Base-by-base conservation (phyloP, 2,888 invertebrate species). In the Agriotes lineatus region DNA sequence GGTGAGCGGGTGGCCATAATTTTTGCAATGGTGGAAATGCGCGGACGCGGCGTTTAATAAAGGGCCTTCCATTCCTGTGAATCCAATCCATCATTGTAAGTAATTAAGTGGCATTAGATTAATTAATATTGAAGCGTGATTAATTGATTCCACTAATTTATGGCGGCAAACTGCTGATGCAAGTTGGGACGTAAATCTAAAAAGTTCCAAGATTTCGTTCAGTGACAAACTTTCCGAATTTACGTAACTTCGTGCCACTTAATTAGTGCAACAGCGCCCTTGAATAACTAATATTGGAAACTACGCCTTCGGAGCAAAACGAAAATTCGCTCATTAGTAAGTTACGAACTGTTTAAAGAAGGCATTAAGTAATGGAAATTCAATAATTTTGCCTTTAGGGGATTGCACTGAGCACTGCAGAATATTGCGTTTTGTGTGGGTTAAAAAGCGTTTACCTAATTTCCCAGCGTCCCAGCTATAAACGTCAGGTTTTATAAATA, bases 91-190 rank as follows among this genome's bases (percentile, higher is more conserved):
- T 69, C 69, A 69, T 65, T 65, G 69, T 66, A 66, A 61, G 65
- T 69, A 69, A 69, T 69, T 69, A 69, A 62, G 61, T 62, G 61
- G 57, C 65, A 66, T 65, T 50, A 62, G 65, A 66, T 65, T 69
- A 69, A 69, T 69, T 69, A 69, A 66, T 69, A 69, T 66, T 66
- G 69, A 69, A 66, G 61, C 52, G 39, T 69, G 69, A 69, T 65
- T 69, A 69, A 69, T 69, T 62, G 60, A 64, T 69, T 60, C 33
- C 7, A n/a, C 44, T 67, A 67, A 67, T 61, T 67, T 61, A 66
- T 44, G 59, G 56, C 42, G 35, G 58, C 63, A 60, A 65, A 69
- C 65, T 69, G 69, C 66, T 50, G 60, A 57, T 64, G 59, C 64
- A 69, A 69, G 50, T 69, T 65, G n/a, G 50, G 48, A 58, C 69